Evolutionary conservation across 2,888 invertebrate species (phyloP), one percentile per base, ranked within the genome.

Genomic region (Scaptomyza polygonia): DNA sequence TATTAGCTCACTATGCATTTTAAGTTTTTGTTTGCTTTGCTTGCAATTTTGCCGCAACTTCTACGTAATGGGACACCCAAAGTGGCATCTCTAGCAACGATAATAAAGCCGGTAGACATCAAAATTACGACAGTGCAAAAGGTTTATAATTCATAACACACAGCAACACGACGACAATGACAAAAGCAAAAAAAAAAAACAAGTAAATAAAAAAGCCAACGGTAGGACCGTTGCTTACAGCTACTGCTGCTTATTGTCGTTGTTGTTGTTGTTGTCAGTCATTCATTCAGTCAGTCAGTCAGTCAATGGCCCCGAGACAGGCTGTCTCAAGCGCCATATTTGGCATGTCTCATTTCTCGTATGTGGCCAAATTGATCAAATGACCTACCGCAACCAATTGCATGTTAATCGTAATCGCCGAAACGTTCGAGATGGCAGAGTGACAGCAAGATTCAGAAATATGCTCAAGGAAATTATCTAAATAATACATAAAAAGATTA

Each of bases 381-480:
- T n/a, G 73, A 73, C 73, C 73, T 73, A 66, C 73, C 73, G 51
- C 77, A 73, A 73, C 7, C 54, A 40, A 66, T 77, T 71, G 77
- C 59, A 73, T 71, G 77, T 73, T 73, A 61, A 68, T 48, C 48
- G 7, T 34, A 21, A 49, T 34, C 11, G 49, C 27, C 9, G 3
- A 36, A 36, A 36, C 7, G 14, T 39, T 39, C 16, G 9, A 39
- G 9, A 43, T 34, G 9, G 5, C n/a, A 12, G 36, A 55, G 3
- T 29, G 40, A 32, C 21, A 40, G 16, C 18, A 21, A 14, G 29
- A 39, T 56, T 45, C n/a, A 3, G n/a, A 36, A 16, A 36, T 14
- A 27, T 14, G 16, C 25, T 21, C 7, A 4, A 3, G 34, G n/a
- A n/a, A n/a, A 18, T 47, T n/a, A 55, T n/a, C 12, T 0, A 36